phyloP scores from a whole-genome alignment of 2,113 vertebrate genomes.

The Gnathochromis pfefferi region DNA sequence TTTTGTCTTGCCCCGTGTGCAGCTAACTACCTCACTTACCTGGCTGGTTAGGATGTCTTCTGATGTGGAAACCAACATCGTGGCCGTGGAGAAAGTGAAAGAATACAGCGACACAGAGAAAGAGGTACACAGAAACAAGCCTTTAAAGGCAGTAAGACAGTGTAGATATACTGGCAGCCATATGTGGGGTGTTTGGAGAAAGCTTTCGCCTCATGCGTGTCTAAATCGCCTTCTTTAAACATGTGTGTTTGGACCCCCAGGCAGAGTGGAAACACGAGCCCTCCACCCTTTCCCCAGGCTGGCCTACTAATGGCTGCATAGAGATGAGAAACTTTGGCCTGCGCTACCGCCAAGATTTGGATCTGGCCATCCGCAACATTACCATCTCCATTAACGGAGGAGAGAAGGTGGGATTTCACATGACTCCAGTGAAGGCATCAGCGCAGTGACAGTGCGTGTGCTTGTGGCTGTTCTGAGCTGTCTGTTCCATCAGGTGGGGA shows the following conservation, averaged over 20 bases:
- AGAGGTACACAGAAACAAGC: slow-evolving; percentile 72
- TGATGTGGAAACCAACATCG: slow-evolving; percentile 92
- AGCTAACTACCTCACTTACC: slow-evolving; percentile 88
- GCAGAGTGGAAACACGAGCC: slow-evolving; percentile 80
- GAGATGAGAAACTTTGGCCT: slow-evolving; percentile 79
- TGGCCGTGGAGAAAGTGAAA: slow-evolving; percentile 91
- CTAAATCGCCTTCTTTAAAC: not conserved
- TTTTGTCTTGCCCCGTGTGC: not conserved
- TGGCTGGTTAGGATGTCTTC: slow-evolving; percentile 97
- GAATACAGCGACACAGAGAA: slow-evolving; percentile 87
- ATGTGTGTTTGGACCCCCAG: slow-evolving; percentile 51
- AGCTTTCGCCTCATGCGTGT: not conserved
- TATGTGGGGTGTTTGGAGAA: not conserved
- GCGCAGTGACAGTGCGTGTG: not conserved
- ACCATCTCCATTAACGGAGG: slow-evolving; percentile 78
- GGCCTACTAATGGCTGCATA: slow-evolving; percentile 82
- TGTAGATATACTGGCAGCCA: not conserved
- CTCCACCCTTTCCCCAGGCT: slow-evolving; percentile 58
- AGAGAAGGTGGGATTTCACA: slow-evolving; percentile 79
- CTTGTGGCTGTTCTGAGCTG: not conserved
- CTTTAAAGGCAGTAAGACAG: not conserved
- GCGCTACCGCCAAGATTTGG: slow-evolving; percentile 84
- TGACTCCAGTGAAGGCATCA: not conserved
- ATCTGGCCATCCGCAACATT: slow-evolving; percentile 83
- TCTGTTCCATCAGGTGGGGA: slow-evolving; percentile 77